Conservation (phyloP, 2,797 vertebrate species). For the Silurus lanzhouensis region DNA sequence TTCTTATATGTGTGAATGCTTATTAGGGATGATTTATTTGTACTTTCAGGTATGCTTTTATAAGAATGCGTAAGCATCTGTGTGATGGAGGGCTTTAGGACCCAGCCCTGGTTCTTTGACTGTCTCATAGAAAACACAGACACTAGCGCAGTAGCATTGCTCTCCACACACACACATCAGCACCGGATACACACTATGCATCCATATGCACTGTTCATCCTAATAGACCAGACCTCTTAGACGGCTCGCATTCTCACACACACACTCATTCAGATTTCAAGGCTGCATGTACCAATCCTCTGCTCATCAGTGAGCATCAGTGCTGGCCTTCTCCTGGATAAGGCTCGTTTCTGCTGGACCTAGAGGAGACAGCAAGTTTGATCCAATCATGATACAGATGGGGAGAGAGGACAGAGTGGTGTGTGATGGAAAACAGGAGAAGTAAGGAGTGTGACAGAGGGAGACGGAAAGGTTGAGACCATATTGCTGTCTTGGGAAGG, state of each 20-base stretch:
- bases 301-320: conserved; percentile 25
- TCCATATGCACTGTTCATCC: conserved; percentile 30
- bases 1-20: background rate
- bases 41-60: background rate
- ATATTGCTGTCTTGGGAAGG: conserved; percentile 40
- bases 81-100: conserved; percentile 81
- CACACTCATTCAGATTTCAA: conserved; percentile 4
- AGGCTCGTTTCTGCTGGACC: conserved; percentile 29
- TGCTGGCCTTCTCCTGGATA: conserved; percentile 44
- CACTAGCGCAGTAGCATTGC: conserved; percentile 82
- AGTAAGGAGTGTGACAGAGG: conserved; percentile 37
- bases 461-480: conserved; percentile 32
- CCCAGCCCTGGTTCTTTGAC: conserved; percentile 72
- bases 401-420: conserved; percentile 53
- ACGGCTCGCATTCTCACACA: conserved; percentile 17
- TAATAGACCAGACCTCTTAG: conserved; percentile 18
- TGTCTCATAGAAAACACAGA: conserved; percentile 80
- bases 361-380: conserved; percentile 38
- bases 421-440: conserved; percentile 42
- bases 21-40: conserved; percentile 8
- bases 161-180: conserved; percentile 64
- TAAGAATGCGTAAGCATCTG: background rate
- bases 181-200: conserved; percentile 46
- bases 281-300: background rate
- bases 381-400: conserved; percentile 45